These are phyloP conservation scores for Pteronotus mesoamericanus DNA, from an alignment of 2,797 vertebrate species.

Conservation along the genomic window DNA sequence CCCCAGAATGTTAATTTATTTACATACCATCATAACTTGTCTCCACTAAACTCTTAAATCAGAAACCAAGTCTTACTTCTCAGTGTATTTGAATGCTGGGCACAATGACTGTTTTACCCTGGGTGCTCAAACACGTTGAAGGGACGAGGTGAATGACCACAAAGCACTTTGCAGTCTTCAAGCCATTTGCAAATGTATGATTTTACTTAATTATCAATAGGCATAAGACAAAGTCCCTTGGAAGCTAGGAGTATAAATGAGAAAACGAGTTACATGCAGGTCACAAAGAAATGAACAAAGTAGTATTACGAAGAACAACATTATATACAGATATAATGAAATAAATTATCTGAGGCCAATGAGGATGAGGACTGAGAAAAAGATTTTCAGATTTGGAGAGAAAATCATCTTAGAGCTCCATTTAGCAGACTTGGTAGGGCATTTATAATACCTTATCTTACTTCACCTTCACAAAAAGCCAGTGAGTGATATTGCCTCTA, in stretches of 20 bases:
- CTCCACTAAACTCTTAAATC: background rate
- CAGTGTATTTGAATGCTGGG: background rate
- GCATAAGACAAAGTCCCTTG: background rate
- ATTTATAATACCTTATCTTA: background rate
- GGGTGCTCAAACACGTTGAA: background rate
- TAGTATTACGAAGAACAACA: background rate
- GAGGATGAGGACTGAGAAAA: background rate
- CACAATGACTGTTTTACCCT: background rate
- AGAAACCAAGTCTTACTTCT: background rate
- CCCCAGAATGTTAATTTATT: background rate
- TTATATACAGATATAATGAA: background rate
- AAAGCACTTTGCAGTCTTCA: background rate
- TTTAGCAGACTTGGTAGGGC: background rate
- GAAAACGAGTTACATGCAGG: background rate
- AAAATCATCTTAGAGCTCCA: background rate
- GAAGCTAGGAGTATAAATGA: conserved; percentile 5
- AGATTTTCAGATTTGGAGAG: background rate
- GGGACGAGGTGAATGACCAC: background rate
- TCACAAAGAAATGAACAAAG: background rate
- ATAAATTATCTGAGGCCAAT: conserved; percentile 3
- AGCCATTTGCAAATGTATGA: conserved; percentile 31
- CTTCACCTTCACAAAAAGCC: background rate
- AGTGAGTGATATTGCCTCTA: background rate
- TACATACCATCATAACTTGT: background rate
- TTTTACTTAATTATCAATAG: conserved; percentile 27